Percentiles rank a stretch among this genome's conserved stretches.
phyloP scores from a whole-genome alignment of 2,113 vertebrate species.

The Gymnogyps californianus region DNA sequence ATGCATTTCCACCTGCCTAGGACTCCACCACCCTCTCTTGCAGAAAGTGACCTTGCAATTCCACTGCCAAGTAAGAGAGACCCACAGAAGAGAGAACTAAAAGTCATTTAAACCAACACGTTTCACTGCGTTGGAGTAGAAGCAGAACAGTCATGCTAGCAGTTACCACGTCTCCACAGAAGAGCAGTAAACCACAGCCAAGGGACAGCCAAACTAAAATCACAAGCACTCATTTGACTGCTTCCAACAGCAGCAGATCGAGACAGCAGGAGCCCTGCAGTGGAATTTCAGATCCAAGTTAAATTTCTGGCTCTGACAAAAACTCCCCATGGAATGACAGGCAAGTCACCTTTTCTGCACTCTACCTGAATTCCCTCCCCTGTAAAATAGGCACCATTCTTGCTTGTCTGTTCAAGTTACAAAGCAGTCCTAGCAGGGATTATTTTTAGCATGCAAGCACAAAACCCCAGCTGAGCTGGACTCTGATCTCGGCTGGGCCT shows the following conservation, averaged over 20 bases:
- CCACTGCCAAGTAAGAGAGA: not conserved
- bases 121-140: not conserved
- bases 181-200: not conserved
- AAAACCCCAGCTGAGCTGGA: not conserved
- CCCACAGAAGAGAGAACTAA: not conserved
- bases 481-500: conserved; percentile 14
- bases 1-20: not conserved
- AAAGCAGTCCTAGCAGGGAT: not conserved
- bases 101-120: not conserved
- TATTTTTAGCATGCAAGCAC: not conserved
- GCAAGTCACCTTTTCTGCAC: not conserved
- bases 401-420: not conserved
- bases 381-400: not conserved
- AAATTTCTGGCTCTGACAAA: not conserved
- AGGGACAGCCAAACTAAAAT: not conserved
- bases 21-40: not conserved
- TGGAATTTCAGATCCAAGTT: not conserved
- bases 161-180: not conserved
- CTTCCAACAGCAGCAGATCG: not conserved
- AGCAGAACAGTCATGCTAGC: not conserved
- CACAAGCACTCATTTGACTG: not conserved
- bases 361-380: not conserved
- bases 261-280: not conserved
- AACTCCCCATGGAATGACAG: not conserved
- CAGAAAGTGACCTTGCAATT: not conserved